phyloP scores from a whole-genome alignment of 1,140 invertebrate species.

The Camponotus vicinus region DNA sequence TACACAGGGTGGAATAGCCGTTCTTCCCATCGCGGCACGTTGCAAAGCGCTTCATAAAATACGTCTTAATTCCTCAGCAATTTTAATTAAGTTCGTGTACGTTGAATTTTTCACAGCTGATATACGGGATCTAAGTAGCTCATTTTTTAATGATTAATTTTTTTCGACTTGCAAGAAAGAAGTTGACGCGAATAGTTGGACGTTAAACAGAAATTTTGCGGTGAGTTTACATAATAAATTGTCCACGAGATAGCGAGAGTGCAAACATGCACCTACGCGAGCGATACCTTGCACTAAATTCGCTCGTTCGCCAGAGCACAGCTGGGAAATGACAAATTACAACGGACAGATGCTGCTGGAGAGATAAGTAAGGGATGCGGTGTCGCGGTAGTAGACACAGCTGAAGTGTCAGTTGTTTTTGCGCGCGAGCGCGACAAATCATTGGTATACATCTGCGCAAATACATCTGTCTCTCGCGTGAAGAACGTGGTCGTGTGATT shows the following conservation, averaged over 20 bases:
- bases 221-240: constrained; percentile 43
- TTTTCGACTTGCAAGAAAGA: neutral
- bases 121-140: neutral
- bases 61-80: constrained; percentile 23
- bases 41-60: constrained; percentile 31
- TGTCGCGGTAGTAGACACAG: constrained; percentile 52
- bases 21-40: constrained; percentile 10
- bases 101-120: constrained; percentile 1
- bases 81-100: constrained; percentile 32
- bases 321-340: constrained; percentile 64
- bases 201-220: constrained; percentile 11
- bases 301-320: constrained; percentile 44
- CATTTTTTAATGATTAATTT: neutral
- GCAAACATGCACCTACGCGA: constrained; percentile 39
- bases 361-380: constrained; percentile 57
- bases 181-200: neutral
- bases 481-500: constrained; percentile 46
- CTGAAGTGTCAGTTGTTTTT: constrained; percentile 69
- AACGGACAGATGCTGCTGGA: constrained; percentile 49
- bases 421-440: constrained; percentile 63
- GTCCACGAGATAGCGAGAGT: constrained; percentile 33
- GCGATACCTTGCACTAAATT: constrained; percentile 50
- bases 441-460: constrained; percentile 54
- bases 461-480: constrained; percentile 13
- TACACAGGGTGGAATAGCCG: constrained; percentile 2